Percentiles rank a stretch among this genome's conserved stretches.
These are phyloP conservation scores for Sepioteuthis lessoniana DNA, from an alignment of 2,888 invertebrate genomes.

Conservation along the genomic window DNA sequence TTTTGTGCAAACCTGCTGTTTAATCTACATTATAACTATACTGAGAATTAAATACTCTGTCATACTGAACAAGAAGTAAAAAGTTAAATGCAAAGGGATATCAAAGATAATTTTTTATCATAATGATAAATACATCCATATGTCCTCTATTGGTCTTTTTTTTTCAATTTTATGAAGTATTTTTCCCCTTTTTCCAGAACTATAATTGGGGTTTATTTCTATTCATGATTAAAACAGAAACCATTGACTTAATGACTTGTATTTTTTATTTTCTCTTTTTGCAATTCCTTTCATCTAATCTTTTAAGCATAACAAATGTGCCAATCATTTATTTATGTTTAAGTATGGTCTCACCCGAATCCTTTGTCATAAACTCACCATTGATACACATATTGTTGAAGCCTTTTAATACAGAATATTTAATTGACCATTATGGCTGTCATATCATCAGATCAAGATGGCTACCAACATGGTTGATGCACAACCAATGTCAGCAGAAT, in stretches of 20 bases:
- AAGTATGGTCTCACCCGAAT: neutral
- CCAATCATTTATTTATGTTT: neutral
- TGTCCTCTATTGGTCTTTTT: too few relatives aligned
- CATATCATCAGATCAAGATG: slow-evolving; percentile 15
- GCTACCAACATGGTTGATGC: neutral
- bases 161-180: too few relatives aligned
- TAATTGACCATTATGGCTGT: neutral
- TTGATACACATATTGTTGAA: neutral
- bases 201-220: neutral
- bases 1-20: too few relatives aligned
- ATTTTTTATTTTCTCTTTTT: neutral
- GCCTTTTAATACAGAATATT: slow-evolving; percentile 18
- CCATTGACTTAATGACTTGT: neutral
- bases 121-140: too few relatives aligned
- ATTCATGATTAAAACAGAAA: neutral
- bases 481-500: neutral
- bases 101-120: too few relatives aligned
- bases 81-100: too few relatives aligned
- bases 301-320: neutral
- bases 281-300: neutral
- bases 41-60: too few relatives aligned
- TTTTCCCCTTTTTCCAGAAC: neutral
- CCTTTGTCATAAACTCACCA: neutral
- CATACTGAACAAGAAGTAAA: too few relatives aligned
- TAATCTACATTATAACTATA: too few relatives aligned